These are phyloP conservation scores for Vidua chalybeata DNA, from an alignment of 2,113 vertebrate genomes.

Conservation along the genomic window DNA sequence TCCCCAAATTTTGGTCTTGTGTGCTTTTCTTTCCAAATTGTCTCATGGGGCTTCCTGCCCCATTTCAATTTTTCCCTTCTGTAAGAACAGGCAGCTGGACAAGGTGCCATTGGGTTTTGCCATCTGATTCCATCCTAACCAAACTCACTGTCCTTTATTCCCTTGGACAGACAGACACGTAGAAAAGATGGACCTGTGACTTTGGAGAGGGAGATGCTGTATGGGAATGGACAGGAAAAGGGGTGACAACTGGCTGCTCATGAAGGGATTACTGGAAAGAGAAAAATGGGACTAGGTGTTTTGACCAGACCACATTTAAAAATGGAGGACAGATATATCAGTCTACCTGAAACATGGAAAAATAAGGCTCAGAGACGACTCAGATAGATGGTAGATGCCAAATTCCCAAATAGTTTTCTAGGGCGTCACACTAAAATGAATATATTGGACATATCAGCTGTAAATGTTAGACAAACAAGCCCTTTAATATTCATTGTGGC, in stretches of 20 bases:
- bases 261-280: neutral
- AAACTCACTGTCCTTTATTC: neutral
- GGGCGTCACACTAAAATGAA: neutral
- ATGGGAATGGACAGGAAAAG: neutral
- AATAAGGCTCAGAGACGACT: neutral
- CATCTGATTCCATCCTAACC: neutral
- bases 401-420: neutral
- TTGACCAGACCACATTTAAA: neutral
- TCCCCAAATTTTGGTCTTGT: neutral
- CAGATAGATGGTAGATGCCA: neutral
- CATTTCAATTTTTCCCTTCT: neutral
- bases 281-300: neutral
- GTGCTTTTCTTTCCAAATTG: neutral
- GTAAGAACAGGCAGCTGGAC: neutral
- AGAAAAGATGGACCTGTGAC: neutral
- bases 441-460: neutral
- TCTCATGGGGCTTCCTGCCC: neutral
- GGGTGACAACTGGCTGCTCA: neutral
- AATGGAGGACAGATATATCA: neutral
- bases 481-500: neutral
- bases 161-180: neutral
- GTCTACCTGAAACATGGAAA: neutral
- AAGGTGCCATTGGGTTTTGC: neutral
- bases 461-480: neutral
- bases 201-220: neutral